Base-by-base conservation (phyloP, 2,113 vertebrate species). In the Tetraodon nigroviridis region DNA sequence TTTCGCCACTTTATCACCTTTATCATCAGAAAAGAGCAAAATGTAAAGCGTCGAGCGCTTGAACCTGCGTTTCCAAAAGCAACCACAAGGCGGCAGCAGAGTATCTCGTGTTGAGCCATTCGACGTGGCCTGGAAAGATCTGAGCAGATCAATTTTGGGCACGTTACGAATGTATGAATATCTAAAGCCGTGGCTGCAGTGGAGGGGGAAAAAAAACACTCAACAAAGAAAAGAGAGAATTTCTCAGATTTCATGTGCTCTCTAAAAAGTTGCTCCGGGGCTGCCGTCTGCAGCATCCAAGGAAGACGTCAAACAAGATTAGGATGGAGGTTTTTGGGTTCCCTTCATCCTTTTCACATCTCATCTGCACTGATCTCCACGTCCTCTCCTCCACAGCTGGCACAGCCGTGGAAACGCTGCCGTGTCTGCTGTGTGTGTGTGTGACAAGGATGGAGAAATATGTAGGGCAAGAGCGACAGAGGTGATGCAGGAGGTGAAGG, bases 331-430 rank as follows among this genome's bases (percentile, higher is more conserved):
- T 50, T 74, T n/a, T 81, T 78, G 67, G 76, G 69, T 81, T 57
- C 66, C 59, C 75, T 75, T 80, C 76, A 77, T 80, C 78, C 74
- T 81, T 83, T 85, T 81, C 73, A 76, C 72, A 75, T 80, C 72
- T 75, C 69, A 64, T 87, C 83, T 65, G 52, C 51, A 24, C 55
- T 78, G 79, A 81, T 82, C 78, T 78, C 19, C 73, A 12, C 70
- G 44, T 81, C 75, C 58, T 79, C 75, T 83, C 75, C 77, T 83
- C 76, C 76, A 75, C 75, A 79, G 67, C 85, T 80, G 80, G 74
- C 78, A 48, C 46, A 70, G 77, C 54, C 24, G 63, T 46, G 47
- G 66, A 79, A 64, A 75, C 61, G 76, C 58, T 17, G 59, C 32
- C 58, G 68, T 52, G 64, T 80, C 69, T 84, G 59, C 32, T 60